Evolutionary conservation across 2,797 vertebrate species (phyloP), one percentile per base, ranked within the genome.

Genomic region (Novumbra hubbsi): DNA sequence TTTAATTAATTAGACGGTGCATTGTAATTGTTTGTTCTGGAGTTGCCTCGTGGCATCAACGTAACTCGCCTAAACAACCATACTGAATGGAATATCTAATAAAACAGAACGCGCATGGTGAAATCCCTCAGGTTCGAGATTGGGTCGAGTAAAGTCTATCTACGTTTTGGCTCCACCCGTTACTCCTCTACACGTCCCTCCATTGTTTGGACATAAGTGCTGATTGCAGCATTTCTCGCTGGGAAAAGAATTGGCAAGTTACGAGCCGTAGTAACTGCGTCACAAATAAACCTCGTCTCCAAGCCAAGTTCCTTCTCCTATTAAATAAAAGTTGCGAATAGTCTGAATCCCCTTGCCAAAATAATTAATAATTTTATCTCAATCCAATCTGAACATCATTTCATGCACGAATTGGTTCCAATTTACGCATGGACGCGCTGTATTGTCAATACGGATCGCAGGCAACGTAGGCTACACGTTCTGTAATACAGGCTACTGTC

Each of bases 191-290:
- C 79, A 77, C 82, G 86, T 81, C 76, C 83, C 87, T 90, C 91
- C 88, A 92, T 94, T 95, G 92, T 94, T 93, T 89, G 86, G 80
- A 80, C 76, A 81, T 86, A 92, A 92, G 85, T 92, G 93, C 92
- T 94, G 93, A 94, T 87, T 86, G 74, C 88, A 91, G 93, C 91
- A 91, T 86, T 90, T 92, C 50, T 81, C 70, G 69, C 41, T 80
- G 74, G 83, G 50, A 63, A 55, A 52, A 50, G 27, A n/a, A 66
- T 34, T 32, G 50, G 52, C 73, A 74, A 81, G 80, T 86, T 73
- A 86, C 83, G 85, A 78, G 79, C 87, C 87, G 88, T 87, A 91
- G 84, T 87, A 91, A 93, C 89, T 95, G 95, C 95, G 94, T 95
- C 95, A 95, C 93, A 94, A 6, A 85, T 84, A 89, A 88, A 81